Conservation (phyloP, 2,797 vertebrate genomes). For the Lophius americanus region DNA sequence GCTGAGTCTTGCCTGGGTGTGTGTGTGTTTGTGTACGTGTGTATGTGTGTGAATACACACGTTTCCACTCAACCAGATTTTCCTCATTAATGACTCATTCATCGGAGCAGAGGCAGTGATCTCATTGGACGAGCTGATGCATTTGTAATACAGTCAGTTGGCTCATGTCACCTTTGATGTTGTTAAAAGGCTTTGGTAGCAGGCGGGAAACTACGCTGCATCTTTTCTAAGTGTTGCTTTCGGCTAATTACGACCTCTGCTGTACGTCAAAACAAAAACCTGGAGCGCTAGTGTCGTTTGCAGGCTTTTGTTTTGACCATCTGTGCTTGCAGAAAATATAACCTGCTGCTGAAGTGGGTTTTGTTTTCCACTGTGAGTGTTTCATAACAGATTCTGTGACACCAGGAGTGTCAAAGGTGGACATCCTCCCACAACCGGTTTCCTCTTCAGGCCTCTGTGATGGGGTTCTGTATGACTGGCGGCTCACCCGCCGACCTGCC, state of each 20-base stretch:
- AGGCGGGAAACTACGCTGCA: slow-evolving; percentile 12
- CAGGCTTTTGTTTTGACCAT: slow-evolving; percentile 31
- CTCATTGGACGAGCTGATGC: slow-evolving; percentile 16
- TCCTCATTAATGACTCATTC: slow-evolving; percentile 34
- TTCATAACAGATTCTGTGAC: slow-evolving; percentile 61
- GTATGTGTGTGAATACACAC: neutral
- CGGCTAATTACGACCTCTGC: slow-evolving; percentile 38
- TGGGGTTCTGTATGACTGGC: slow-evolving; percentile 48
- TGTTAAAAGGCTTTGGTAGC: neutral
- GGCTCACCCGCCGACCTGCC: slow-evolving; percentile 23
- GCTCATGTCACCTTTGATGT: neutral
- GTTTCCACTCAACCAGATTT: slow-evolving; percentile 21
- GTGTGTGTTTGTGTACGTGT: neutral
- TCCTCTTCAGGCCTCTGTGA: slow-evolving; percentile 64
- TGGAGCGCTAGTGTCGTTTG: slow-evolving; percentile 19
- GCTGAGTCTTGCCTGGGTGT: slow-evolving; percentile 62
- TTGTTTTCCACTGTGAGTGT: slow-evolving; percentile 63
- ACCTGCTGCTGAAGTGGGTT: slow-evolving; percentile 54
- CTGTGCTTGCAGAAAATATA: slow-evolving; percentile 48
- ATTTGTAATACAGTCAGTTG: slow-evolving; percentile 1
- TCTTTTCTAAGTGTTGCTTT: slow-evolving; percentile 40
- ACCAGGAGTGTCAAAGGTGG: slow-evolving; percentile 69
- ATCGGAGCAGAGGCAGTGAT: slow-evolving; percentile 20
- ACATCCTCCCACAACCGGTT: slow-evolving; percentile 63
- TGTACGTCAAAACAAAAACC: slow-evolving; percentile 35